phyloP scores from a whole-genome alignment of 2,888 invertebrate genomes.

The Andrena bicolor region DNA sequence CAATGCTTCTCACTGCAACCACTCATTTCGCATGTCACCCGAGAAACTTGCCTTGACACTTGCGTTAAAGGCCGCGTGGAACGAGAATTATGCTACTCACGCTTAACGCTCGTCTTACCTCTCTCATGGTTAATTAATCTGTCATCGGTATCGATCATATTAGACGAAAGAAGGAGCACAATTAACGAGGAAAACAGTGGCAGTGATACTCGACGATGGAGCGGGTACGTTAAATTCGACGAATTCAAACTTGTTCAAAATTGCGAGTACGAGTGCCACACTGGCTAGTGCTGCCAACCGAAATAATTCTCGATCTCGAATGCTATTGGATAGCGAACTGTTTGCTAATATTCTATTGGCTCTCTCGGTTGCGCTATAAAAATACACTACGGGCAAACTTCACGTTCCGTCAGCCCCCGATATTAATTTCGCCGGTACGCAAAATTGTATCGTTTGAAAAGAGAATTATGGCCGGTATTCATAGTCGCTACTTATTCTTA shows the following conservation, averaged over 20 bases:
- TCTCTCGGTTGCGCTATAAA: neutral
- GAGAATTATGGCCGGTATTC: no score
- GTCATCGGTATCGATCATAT: slow-evolving; percentile 43
- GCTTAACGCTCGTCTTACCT: slow-evolving; percentile 38
- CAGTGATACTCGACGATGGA: slow-evolving; percentile 37
- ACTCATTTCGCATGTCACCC: neutral
- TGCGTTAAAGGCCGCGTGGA: neutral
- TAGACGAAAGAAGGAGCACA: neutral
- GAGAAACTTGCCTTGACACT: neutral
- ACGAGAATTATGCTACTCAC: neutral
- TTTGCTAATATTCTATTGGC: slow-evolving; percentile 18
- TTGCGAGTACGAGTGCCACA: neutral
- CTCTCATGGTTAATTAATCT: slow-evolving; percentile 33
- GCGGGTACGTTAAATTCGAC: slow-evolving; percentile 58
- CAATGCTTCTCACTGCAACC: no score
- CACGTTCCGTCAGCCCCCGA: neutral
- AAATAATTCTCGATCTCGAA: neutral
- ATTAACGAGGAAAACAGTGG: slow-evolving; percentile 37
- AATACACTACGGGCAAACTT: slow-evolving; percentile 4
- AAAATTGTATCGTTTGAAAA: neutral
- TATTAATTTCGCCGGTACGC: neutral
- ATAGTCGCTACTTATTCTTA: no score
- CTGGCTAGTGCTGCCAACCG: slow-evolving; percentile 46
- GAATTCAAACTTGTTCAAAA: slow-evolving; percentile 62
- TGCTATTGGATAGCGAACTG: slow-evolving; percentile 12